Evolutionary conservation across 1,140 invertebrate species (phyloP).

Genomic region (Calosoma granatense): DNA sequence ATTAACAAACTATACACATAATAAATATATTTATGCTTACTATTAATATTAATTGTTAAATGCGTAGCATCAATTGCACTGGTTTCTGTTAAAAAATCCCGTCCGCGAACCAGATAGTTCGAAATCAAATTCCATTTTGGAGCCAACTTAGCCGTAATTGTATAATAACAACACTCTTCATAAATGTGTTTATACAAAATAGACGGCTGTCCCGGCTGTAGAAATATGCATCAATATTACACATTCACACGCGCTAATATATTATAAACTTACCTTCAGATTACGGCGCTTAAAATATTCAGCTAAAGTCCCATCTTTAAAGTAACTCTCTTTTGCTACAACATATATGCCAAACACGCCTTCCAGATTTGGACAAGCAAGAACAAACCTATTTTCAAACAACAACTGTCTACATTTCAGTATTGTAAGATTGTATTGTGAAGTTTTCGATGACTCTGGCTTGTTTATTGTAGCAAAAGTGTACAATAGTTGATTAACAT

Average conservation of each 20-base stretch:
- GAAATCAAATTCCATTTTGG: background rate
- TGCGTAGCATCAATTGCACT: background rate
- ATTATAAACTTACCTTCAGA: background rate
- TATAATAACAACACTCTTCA: background rate
- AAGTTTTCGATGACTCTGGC: background rate
- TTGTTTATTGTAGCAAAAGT: background rate
- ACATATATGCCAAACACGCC: background rate
- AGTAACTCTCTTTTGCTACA: background rate
- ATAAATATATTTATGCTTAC: too few species aligned
- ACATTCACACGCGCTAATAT: too few species aligned
- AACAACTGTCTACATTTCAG: background rate
- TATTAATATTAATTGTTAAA: background rate
- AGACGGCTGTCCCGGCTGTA: too few species aligned
- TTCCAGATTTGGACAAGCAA: background rate
- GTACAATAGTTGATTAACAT: background rate
- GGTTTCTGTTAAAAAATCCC: background rate
- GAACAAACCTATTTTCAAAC: background rate
- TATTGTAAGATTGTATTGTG: background rate
- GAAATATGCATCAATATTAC: too few species aligned
- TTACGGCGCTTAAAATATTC: background rate
- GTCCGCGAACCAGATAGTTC: background rate
- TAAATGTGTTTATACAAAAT: background rate
- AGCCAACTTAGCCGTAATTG: background rate
- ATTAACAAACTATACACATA: too few species aligned
- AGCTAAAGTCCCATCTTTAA: background rate